Evolutionary conservation across 2,113 vertebrate species (phyloP), one percentile per base, ranked within the genome.

Genomic region (Periophthalmodon schlosseri): DNA sequence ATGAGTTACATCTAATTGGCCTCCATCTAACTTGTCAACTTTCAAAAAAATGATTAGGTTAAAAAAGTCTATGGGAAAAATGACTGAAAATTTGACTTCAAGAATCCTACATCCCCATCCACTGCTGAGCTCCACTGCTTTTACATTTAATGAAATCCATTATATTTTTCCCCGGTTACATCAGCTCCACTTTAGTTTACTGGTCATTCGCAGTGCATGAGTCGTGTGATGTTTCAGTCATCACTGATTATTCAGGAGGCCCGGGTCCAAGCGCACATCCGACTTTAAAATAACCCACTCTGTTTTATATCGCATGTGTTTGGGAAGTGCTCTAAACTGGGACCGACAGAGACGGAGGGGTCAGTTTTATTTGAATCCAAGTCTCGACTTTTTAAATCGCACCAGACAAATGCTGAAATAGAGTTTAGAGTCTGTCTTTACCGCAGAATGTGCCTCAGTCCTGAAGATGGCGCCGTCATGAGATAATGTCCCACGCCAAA

Each of bases 311-410:
- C 75, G 65, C 69, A 34, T 34, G 60, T 34, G 60, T 63, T 34
- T 34, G 14, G 57, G 60, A 20, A 15, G 65, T 9, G 39, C 74
- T 75, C 72, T 71, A 69, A 60, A 68, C 20, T 57, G 73, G 69
- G 65, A 66, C 80, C 46, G 81, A 71, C 86, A 73, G 72, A 82
- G 49, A 34, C 20, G 54, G 24, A 46, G 33, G 64, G 65, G 77
- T 65, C 69, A 3, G 68, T 63, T 68, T 78, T 73, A 68, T 63
- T 79, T 73, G 69, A 77, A 84, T 75, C 77, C 70, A n/a, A 21
- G 80, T 79, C 84, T 74, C 36, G 0, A 72, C 72, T 56, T 75
- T 81, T 69, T 60, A 60, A 60, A 66, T 74, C 78, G 85, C 86
- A 82, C 77, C 83, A 83, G 83, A 77, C 78, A n/a, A 73, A 70